phyloP scores from a whole-genome alignment of 2,888 invertebrate genomes.

The Apamea anceps region DNA sequence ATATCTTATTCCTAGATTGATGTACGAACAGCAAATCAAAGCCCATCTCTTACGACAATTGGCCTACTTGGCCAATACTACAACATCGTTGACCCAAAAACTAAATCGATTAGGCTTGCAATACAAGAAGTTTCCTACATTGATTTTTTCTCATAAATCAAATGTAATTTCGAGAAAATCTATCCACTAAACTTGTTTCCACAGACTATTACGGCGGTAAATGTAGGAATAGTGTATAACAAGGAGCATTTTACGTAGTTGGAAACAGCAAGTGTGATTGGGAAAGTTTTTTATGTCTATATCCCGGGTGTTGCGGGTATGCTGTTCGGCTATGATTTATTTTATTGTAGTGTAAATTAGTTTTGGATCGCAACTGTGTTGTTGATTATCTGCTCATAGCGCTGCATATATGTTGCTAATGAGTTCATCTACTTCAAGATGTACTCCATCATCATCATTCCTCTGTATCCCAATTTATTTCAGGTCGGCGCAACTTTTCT shows the following conservation, averaged over 20 bases:
- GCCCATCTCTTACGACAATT: slow-evolving; percentile 12
- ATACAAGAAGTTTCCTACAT: slow-evolving; percentile 49
- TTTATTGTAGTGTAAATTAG: slow-evolving; percentile 65
- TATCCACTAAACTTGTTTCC: slow-evolving; percentile 58
- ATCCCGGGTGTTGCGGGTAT: slow-evolving; percentile 44
- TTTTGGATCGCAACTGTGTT: slow-evolving; percentile 42
- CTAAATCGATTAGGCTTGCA: slow-evolving; percentile 56
- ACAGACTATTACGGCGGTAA: slow-evolving; percentile 51
- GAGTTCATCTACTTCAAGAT: not conserved
- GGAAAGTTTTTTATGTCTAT: slow-evolving; percentile 70
- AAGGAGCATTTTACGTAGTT: slow-evolving; percentile 56
- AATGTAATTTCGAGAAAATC: slow-evolving; percentile 64
- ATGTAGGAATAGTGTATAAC: slow-evolving; percentile 60
- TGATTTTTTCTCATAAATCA: slow-evolving; percentile 63
- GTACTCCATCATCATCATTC: no score
- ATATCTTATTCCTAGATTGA: slow-evolving; percentile 9
- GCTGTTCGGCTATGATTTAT: slow-evolving; percentile 63
- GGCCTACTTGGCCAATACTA: slow-evolving; percentile 5
- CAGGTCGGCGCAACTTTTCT: rapidly evolving
- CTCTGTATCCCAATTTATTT: no score
- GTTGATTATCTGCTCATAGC: slow-evolving; percentile 14
- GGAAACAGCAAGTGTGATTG: slow-evolving; percentile 71
- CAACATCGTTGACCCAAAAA: slow-evolving; percentile 39
- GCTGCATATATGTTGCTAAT: slow-evolving; percentile 2
- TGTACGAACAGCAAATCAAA: slow-evolving; percentile 18